These are phyloP conservation scores for Lepilemur septentrionalis DNA, from an alignment of 2,797 vertebrate species.

Conservation along the genomic window DNA sequence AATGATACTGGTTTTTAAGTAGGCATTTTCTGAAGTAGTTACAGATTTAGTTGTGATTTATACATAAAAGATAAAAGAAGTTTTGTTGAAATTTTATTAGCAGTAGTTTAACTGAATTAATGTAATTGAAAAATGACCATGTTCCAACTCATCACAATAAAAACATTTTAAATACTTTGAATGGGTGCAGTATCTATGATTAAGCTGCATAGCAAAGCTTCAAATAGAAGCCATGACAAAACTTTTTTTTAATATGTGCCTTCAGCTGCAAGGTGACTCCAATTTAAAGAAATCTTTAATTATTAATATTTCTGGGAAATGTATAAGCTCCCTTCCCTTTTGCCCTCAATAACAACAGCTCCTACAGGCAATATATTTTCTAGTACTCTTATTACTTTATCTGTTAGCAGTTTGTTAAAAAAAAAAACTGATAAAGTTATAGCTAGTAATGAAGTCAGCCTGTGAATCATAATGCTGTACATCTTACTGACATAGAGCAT, in stretches of 20 bases:
- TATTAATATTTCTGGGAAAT: slow-evolving; percentile 75
- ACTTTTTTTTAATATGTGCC: neutral
- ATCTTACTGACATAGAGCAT: slow-evolving; percentile 57
- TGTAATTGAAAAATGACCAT: slow-evolving; percentile 61
- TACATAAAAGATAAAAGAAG: slow-evolving; percentile 31
- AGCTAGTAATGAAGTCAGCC: slow-evolving; percentile 62
- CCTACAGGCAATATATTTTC: slow-evolving; percentile 56
- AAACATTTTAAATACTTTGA: slow-evolving; percentile 49
- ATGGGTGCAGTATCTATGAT: neutral
- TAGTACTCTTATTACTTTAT: slow-evolving; percentile 54
- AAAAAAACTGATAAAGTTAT: slow-evolving; percentile 27
- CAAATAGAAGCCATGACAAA: neutral
- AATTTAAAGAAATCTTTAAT: slow-evolving; percentile 61
- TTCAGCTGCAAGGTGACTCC: slow-evolving; percentile 53
- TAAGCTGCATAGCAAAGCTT: slow-evolving; percentile 6
- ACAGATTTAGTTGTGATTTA: neutral
- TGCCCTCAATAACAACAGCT: slow-evolving; percentile 6
- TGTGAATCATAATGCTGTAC: slow-evolving; percentile 29
- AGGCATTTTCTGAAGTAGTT: neutral
- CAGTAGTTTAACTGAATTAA: slow-evolving; percentile 56
- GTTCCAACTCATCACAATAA: slow-evolving; percentile 43
- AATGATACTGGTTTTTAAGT: neutral
- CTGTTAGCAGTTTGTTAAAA: slow-evolving; percentile 49
- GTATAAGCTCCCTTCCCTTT: slow-evolving; percentile 50
- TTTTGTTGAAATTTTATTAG: slow-evolving; percentile 40